Conservation (phyloP, 2,888 invertebrate genomes). For the Pristionchus exspectatus region DNA sequence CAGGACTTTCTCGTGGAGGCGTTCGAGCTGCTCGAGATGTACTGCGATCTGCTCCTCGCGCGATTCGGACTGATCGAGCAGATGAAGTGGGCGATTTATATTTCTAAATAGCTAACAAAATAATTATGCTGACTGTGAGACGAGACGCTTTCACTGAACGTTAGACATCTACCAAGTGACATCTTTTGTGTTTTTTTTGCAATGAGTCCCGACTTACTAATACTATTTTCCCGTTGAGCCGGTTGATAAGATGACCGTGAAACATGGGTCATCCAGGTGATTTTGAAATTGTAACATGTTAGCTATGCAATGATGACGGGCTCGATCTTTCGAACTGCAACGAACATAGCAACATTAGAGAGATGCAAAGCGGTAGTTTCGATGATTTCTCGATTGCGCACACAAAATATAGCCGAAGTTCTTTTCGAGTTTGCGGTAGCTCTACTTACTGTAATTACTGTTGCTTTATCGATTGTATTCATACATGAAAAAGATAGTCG, state of each 20-base stretch:
- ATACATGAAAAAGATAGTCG: no score
- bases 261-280: neutral
- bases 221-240: neutral
- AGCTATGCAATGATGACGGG: neutral
- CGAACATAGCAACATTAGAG: no score
- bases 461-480: no score
- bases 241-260: neutral
- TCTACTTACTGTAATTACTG: no score
- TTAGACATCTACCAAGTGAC: neutral
- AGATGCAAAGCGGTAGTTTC: no score
- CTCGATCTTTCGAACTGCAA: neutral
- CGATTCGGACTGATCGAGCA: slow-evolving; percentile 96
- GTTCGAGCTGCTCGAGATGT: slow-evolving; percentile 99
- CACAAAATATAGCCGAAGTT: no score
- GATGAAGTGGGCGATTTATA: slow-evolving; percentile 88
- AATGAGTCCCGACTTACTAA: neutral
- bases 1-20: slow-evolving; percentile 97
- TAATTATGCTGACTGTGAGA: no score
- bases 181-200: neutral
- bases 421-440: no score
- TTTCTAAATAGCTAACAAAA: no score
- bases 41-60: slow-evolving; percentile 95
- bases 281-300: neutral
- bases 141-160: no score
- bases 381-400: no score